A percentile compares a stretch with the other conserved stretches of the same genome.
Conservation (phyloP, 2,888 invertebrate species). For the Leptopilina drosophilae region DNA sequence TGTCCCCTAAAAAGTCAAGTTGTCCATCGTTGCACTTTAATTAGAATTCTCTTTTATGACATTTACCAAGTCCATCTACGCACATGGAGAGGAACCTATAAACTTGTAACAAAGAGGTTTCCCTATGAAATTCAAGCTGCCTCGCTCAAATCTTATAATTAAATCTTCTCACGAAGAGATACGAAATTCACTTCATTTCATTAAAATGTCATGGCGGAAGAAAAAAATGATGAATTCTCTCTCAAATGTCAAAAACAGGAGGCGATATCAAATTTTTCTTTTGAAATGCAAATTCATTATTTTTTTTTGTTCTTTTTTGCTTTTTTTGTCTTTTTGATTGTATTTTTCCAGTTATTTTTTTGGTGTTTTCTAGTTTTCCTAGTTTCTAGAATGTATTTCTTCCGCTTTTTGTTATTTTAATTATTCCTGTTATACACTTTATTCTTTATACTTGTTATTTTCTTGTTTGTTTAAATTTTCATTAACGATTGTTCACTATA, state of each 20-base stretch:
- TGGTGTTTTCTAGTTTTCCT: background rate
- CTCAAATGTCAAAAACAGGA: too few relatives aligned
- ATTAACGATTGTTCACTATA: too few relatives aligned
- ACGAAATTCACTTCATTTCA: conserved; percentile 4
- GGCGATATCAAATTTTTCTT: too few relatives aligned
- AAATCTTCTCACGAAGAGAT: background rate
- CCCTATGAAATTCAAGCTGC: conserved; percentile 20
- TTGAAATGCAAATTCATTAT: too few relatives aligned
- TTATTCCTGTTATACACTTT: too few relatives aligned
- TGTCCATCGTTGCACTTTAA: conserved; percentile 21
- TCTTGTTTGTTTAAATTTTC: too few relatives aligned
- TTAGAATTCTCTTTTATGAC: conserved; percentile 38
- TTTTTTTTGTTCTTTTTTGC: too few relatives aligned
- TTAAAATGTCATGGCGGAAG: background rate
- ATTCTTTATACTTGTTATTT: too few relatives aligned
- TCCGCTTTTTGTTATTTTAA: background rate
- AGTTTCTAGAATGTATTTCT: too few relatives aligned
- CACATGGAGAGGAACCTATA: conserved; percentile 23
- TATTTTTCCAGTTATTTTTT: too few relatives aligned
- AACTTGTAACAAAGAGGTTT: conserved; percentile 33
- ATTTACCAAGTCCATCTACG: conserved; percentile 22
- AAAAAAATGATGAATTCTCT: background rate
- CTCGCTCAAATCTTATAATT: conserved; percentile 17
- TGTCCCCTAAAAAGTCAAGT: conserved; percentile 18
- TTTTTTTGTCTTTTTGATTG: too few relatives aligned